phyloP scores from a whole-genome alignment of 1,140 invertebrate species.

The Euwallacea similis region DNA sequence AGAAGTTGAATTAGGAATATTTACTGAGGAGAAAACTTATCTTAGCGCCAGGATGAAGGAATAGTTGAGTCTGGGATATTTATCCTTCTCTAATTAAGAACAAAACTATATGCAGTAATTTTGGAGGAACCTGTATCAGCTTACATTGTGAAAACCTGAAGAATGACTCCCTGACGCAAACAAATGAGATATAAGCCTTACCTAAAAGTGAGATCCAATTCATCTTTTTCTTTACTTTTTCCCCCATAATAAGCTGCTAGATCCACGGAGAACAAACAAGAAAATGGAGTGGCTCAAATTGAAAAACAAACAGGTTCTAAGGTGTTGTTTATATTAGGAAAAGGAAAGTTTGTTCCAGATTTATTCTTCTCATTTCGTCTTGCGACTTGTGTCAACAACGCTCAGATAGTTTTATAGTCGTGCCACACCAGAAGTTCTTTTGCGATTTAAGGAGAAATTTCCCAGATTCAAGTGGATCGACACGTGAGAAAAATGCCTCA shows the following conservation, averaged over 20 bases:
- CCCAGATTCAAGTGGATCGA: no score
- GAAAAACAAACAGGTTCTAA: constrained; percentile 27
- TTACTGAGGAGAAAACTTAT: no score
- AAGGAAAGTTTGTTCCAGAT: constrained; percentile 20
- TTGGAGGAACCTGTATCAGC: no score
- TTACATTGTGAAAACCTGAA: no score
- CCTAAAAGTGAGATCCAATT: constrained; percentile 20
- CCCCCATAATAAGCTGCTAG: constrained; percentile 20
- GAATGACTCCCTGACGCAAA: neutral
- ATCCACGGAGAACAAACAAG: constrained; percentile 18
- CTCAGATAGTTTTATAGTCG: constrained; percentile 7
- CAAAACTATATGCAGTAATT: no score
- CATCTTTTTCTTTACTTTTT: constrained; percentile 11
- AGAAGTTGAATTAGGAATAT: no score
- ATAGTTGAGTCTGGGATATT: no score
- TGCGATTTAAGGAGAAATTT: no score
- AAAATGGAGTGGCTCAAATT: constrained; percentile 31
- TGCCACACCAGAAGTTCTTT: no score
- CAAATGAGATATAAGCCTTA: neutral
- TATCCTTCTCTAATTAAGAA: no score
- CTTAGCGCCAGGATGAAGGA: no score
- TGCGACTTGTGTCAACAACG: constrained; percentile 11
- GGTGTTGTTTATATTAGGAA: constrained; percentile 21
- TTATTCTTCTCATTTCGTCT: constrained; percentile 17
- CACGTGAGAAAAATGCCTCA: no score